A percentile compares a stretch with the other conserved stretches of the same genome.
phyloP scores from a whole-genome alignment of 2,113 vertebrate genomes.

The Apeltes quadracus region DNA sequence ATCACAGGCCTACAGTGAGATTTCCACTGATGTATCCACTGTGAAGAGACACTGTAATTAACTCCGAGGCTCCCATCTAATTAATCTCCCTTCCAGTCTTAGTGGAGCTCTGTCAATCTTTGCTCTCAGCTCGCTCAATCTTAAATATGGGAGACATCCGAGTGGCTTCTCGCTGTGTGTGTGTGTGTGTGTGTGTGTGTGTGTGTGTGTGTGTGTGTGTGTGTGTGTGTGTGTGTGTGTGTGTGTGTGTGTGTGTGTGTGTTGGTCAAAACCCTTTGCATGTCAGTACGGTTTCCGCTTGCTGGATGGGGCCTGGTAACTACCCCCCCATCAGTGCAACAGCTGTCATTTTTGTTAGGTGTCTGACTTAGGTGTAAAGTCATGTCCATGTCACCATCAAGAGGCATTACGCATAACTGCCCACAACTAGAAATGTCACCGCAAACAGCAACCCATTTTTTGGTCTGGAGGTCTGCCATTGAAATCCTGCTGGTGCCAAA shows the following conservation, averaged over 20 bases:
- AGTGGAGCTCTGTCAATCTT: conserved; percentile 52
- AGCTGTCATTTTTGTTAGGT: too few species aligned
- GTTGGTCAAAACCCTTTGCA: conserved; percentile 16
- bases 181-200: background rate
- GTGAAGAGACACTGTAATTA: conserved; percentile 75
- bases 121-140: conserved; percentile 31
- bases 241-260: background rate
- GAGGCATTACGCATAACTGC: conserved; percentile 51
- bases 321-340: conserved; percentile 30
- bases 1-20: conserved; percentile 33
- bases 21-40: conserved; percentile 60
- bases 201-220: background rate
- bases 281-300: conserved; percentile 46
- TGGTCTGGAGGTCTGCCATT: conserved; percentile 72
- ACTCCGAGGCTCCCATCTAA: conserved; percentile 69
- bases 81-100: conserved; percentile 69
- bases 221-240: background rate
- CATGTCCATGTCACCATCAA: conserved; percentile 26
- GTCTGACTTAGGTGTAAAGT: too few species aligned
- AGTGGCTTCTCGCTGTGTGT: conserved; percentile 10
- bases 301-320: conserved; percentile 34
- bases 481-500: conserved; percentile 63
- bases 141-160: conserved; percentile 43
- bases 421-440: conserved; percentile 50
- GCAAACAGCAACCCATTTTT: conserved; percentile 50